Percentiles rank a stretch among this genome's conserved stretches.
Evolutionary conservation across 2,797 vertebrate species (phyloP).

Genomic region (Xenentodon cancila): DNA sequence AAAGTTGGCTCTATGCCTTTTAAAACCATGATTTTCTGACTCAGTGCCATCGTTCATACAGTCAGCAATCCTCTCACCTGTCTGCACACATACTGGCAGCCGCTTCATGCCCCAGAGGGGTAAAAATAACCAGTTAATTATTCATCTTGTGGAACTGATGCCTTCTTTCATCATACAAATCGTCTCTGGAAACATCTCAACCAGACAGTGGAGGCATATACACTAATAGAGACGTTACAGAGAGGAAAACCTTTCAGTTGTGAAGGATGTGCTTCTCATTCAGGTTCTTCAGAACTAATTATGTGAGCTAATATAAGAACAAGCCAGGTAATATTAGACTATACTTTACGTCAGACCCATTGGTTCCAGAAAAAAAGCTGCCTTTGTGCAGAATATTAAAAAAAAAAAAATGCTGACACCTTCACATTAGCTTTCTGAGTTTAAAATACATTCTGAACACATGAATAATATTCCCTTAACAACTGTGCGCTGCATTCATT

Average conservation of each 20-base stretch:
- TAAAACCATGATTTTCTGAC: constrained; percentile 69
- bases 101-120: constrained; percentile 59
- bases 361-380: constrained; percentile 4
- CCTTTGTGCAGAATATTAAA: neutral
- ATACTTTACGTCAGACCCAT: constrained; percentile 17
- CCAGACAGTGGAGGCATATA: constrained; percentile 20
- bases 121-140: constrained; percentile 75
- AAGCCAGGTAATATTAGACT: constrained; percentile 14
- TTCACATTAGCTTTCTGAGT: constrained; percentile 6
- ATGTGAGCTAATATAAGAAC: constrained; percentile 22
- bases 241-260: constrained; percentile 2
- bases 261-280: constrained; percentile 25
- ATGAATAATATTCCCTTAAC: neutral
- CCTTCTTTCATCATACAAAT: constrained; percentile 69
- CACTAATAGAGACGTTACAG: constrained; percentile 8
- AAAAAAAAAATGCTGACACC: constrained; percentile 16
- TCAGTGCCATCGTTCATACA: constrained; percentile 75
- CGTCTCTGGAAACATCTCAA: constrained; percentile 65
- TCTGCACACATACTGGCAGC: constrained; percentile 68
- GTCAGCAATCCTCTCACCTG: constrained; percentile 81
- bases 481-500: constrained; percentile 2
- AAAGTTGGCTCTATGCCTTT: constrained; percentile 72
- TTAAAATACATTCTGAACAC: constrained; percentile 16
- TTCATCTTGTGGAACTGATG: constrained; percentile 70
- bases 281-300: constrained; percentile 24